Evolutionary conservation across 2,113 vertebrate species (phyloP), one percentile per base, ranked within the genome.

Genomic region (Dryoscopus gambensis): DNA sequence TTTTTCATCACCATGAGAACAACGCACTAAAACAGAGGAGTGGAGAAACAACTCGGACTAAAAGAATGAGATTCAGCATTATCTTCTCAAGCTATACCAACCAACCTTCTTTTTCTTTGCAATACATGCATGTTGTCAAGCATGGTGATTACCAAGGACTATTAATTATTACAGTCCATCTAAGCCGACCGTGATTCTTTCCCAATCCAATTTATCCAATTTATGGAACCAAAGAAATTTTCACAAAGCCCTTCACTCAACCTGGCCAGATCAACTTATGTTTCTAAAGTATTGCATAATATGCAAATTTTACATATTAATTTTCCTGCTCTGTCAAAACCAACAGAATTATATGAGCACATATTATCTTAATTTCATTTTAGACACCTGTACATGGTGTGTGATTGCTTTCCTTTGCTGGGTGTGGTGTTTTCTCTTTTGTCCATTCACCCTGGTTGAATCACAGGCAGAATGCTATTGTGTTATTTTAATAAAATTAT

Each of bases 401-500:
- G 30, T 9, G 35, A 96, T 64, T 87, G 53, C 75, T 93, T 95
- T 85, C 59, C 75, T 89, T 92, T 75, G 47, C 28, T 89, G 91
- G 91, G 81, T 77, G 82, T 1, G 15, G 69, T 59, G 35, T 78
- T 81, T 95, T 81, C 52, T 84, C 93, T 91, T 95, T 93, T 85
- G 75, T 80, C 82, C 42, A 19, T 50, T 88, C 63, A 37, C 42
- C 81, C 80, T 65, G 75, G 59, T 23, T 94, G 90, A 96, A 87
- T 76, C 15, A 17, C 70, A 83, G 59, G 47, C 87, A 84, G 75
- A 90, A 91, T 14, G 6, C 30, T 69, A 27, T 57, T 50, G 53
- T 88, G 75, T 90, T 95, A 82, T 94, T 96, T 96, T 77, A 93
- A 86, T 81, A 80, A 93, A 95, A 96, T 83, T 1, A 62, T 68